Percentiles rank a stretch among this genome's conserved stretches.
Evolutionary conservation across 2,113 vertebrate genomes (phyloP).

Genomic region (Gopherus evgoodei): DNA sequence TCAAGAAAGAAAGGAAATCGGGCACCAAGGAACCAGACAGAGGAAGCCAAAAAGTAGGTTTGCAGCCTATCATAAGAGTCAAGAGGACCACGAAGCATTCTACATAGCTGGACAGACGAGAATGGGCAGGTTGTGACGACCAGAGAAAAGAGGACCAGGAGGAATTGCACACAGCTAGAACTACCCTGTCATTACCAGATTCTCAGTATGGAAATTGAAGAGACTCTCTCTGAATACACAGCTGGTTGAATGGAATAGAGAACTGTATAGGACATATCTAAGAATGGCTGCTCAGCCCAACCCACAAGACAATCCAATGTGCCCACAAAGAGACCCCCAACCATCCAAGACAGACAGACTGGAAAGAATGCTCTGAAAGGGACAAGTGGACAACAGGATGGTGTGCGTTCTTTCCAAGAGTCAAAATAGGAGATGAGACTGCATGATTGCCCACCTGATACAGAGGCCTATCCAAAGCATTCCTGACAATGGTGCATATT

Average conservation of each 20-base stretch:
- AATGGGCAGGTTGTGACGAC: background rate
- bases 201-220: no score
- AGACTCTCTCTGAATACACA: no score
- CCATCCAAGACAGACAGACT: background rate
- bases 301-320: background rate
- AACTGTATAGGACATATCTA: background rate
- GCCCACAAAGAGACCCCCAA: background rate
- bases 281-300: background rate
- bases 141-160: background rate
- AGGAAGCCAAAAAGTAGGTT: background rate
- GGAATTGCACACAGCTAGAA: background rate
- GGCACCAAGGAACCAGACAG: background rate
- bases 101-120: background rate
- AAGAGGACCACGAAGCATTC: background rate
- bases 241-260: background rate
- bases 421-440: background rate
- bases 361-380: background rate
- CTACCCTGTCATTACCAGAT: background rate
- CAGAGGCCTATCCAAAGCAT: background rate
- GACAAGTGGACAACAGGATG: background rate
- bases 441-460: background rate
- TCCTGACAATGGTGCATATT: background rate
- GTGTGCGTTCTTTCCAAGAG: background rate
- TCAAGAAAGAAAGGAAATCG: background rate
- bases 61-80: background rate